Base-by-base conservation (phyloP, 2,797 vertebrate species). In the Coreius guichenoti region DNA sequence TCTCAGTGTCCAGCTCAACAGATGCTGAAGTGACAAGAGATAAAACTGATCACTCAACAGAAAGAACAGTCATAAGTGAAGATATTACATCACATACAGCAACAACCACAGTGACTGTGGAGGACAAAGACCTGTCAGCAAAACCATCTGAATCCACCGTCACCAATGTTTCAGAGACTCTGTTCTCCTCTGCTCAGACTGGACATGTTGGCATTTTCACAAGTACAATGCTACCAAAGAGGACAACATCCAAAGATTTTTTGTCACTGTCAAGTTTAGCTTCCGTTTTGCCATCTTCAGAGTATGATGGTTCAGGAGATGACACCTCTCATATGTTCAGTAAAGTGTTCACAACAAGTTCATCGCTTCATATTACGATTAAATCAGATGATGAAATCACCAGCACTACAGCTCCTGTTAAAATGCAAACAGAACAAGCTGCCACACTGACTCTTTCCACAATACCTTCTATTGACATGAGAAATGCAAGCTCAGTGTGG, bases 291-390 rank as follows among this genome's bases (percentile, higher is more conserved):
- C 65, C 86, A 17, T 79, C n/a, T 1, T 47, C 84, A 84, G 73
- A 79, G 8, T 51, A 74, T n/a, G 86, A 85, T 1, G 56, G 36
- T 8, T 89, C 87, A 47, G 29, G 87, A 49, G 86, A 86, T 69
- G 19, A 26, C 13, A 88, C 68, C 0, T 43, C 56, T 51, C 80
- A 84, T 1, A 82, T 83, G 23, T 87, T n/a, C 4, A 79, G 87
- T 14, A 61, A 54, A 16, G 1, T 43, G 33, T 16, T 21, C 5
- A 74, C 80, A 45, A 51, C 74, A 47, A 14, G 12, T 47, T 19
- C 45, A 36, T 51, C 45, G 11, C 29, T 29, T 67, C 8, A 47
- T 36, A 65, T 51, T 11, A 65, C 78, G 58, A 45, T 51, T 45
- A 67, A 33, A 56, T 54, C 45, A 54, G 51, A 72, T 26, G 4